Evolutionary conservation across 2,113 vertebrate genomes (phyloP).

Genomic region (Crotalus viridis): DNA sequence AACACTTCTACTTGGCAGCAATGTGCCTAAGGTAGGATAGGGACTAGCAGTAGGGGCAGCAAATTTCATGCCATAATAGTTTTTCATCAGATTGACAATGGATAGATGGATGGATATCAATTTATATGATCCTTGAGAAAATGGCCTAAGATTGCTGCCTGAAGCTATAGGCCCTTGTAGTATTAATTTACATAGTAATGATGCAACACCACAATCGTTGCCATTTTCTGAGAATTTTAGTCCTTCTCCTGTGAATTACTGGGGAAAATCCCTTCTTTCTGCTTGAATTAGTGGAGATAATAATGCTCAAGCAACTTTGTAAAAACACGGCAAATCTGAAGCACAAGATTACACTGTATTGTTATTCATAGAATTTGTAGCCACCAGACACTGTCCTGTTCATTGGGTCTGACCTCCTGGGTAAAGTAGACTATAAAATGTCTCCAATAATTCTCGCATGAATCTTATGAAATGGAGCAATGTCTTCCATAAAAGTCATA

Average conservation of each 20-base stretch:
- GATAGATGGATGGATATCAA: background rate
- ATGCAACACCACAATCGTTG: background rate
- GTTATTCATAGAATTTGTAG: conserved; percentile 23
- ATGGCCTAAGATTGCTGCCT: background rate
- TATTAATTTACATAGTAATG: background rate
- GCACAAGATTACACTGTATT: conserved; percentile 4
- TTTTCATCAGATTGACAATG: background rate
- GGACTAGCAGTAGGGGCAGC: background rate
- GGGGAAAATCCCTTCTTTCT: background rate
- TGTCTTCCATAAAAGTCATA: background rate
- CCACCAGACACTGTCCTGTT: conserved; percentile 8
- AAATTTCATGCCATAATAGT: background rate
- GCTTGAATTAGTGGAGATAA: background rate
- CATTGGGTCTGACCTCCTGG: conserved; percentile 14
- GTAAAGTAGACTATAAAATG: conserved; percentile 20
- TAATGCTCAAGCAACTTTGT: conserved; percentile 5
- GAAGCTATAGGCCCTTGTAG: background rate
- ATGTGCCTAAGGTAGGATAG: background rate
- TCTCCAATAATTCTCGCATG: background rate
- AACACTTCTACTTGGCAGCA: background rate
- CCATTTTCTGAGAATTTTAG: background rate
- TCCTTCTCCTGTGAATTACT: background rate
- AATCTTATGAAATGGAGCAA: background rate
- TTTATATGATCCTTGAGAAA: background rate
- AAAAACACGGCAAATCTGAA: background rate